Conservation (phyloP, 2,113 vertebrate genomes). For the Mesoclemmys tuberculata region DNA sequence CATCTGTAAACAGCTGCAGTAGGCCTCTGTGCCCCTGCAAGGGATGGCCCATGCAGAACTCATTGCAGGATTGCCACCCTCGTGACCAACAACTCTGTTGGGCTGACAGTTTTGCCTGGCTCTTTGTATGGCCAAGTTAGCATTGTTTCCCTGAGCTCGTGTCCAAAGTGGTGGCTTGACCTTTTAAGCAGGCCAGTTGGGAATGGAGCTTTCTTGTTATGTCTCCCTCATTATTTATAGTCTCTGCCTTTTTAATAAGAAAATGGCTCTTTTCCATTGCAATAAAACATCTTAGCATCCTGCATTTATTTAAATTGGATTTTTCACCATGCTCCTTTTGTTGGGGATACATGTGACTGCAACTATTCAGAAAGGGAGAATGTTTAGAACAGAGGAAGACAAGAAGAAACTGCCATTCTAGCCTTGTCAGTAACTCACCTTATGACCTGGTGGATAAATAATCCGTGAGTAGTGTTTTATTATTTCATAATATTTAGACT, state of each 20-base stretch:
- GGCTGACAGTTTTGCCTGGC: neutral
- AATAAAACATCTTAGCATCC: neutral
- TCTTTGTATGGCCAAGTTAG: neutral
- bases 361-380: neutral
- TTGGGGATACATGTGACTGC: neutral
- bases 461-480: neutral
- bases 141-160: neutral
- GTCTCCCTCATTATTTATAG: neutral
- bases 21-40: neutral
- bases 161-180: neutral
- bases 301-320: neutral
- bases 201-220: neutral
- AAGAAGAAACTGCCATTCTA: neutral
- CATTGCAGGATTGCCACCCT: neutral
- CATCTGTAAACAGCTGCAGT: neutral
- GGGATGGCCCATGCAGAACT: rapidly evolving
- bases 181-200: neutral
- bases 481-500: neutral
- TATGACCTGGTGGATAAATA: neutral
- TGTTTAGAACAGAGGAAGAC: neutral
- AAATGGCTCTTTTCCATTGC: neutral
- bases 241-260: neutral
- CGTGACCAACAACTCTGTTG: neutral
- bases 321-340: neutral
- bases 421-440: neutral